These are phyloP conservation scores for Drosophila ficusphila DNA, from an alignment of 1,140 invertebrate genomes.

Conservation along the genomic window DNA sequence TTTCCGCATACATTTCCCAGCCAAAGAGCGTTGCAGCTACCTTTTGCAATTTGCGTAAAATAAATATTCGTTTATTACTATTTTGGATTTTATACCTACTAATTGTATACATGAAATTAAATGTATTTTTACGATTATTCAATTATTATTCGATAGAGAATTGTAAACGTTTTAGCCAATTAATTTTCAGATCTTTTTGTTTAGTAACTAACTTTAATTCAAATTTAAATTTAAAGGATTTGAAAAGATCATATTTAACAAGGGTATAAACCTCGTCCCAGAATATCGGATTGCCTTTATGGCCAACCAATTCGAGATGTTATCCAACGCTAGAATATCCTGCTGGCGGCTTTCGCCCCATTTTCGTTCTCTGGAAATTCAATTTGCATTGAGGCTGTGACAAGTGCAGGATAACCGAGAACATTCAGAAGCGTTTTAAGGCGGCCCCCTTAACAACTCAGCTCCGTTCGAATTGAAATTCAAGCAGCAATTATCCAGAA, in stretches of 20 bases:
- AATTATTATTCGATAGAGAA: no score
- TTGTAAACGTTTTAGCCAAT: no score
- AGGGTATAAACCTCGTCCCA: no score
- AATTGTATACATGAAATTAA: no score
- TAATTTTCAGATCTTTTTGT: no score
- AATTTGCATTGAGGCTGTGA: constrained; percentile 46
- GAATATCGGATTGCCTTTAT: background rate
- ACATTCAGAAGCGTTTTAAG: constrained; percentile 31
- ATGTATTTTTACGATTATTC: no score
- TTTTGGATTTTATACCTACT: no score
- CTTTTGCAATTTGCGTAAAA: no score
- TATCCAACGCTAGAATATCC: constrained; percentile 25
- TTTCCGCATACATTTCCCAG: constrained; percentile 37
- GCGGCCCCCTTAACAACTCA: background rate
- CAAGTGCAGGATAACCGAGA: constrained; percentile 39
- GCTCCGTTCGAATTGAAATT: constrained; percentile 74
- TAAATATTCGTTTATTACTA: no score
- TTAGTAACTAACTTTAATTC: no score
- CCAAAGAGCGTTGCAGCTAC: background rate
- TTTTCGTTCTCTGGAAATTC: constrained; percentile 37
- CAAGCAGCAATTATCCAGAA: constrained; percentile 79
- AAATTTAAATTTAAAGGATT: no score
- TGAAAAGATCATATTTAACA: background rate
- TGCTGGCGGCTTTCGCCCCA: constrained; percentile 6
- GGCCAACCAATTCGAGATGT: background rate